Conservation (phyloP, 2,113 vertebrate species). For the Neofelis nebulosa region DNA sequence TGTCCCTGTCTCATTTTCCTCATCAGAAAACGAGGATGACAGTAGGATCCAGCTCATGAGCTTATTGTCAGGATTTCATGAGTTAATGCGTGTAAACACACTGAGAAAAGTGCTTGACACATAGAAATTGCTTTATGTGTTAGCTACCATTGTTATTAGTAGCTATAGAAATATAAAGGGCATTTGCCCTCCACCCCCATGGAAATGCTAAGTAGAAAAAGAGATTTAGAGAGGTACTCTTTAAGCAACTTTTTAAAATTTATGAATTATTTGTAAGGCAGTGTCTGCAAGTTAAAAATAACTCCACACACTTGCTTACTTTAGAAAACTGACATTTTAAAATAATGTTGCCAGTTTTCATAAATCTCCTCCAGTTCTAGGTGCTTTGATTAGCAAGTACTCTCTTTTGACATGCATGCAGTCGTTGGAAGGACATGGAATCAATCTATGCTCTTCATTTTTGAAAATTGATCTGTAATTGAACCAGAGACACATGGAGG, state of each 20-base stretch:
- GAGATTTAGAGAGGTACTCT: neutral
- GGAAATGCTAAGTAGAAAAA: neutral
- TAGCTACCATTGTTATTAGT: neutral
- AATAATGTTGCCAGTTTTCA: neutral
- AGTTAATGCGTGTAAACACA: neutral
- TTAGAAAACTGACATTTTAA: neutral
- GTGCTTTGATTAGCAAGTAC: neutral
- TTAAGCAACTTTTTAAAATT: neutral
- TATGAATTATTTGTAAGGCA: neutral
- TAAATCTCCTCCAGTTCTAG: neutral
- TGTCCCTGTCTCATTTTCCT: neutral
- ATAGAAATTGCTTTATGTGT: neutral
- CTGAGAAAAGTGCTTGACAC: neutral
- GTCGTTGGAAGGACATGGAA: neutral
- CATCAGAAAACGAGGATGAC: neutral
- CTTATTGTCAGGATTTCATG: neutral
- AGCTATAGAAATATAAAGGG: neutral
- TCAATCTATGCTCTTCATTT: neutral
- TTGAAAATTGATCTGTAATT: conserved; percentile 27
- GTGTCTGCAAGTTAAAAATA: neutral
- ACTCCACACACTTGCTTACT: neutral
- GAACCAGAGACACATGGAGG: neutral
- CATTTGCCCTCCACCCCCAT: neutral
- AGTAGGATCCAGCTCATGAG: neutral
- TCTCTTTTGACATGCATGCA: neutral